These are phyloP conservation scores for Deilephila porcellus DNA, from an alignment of 2,888 invertebrate genomes.

Conservation along the genomic window DNA sequence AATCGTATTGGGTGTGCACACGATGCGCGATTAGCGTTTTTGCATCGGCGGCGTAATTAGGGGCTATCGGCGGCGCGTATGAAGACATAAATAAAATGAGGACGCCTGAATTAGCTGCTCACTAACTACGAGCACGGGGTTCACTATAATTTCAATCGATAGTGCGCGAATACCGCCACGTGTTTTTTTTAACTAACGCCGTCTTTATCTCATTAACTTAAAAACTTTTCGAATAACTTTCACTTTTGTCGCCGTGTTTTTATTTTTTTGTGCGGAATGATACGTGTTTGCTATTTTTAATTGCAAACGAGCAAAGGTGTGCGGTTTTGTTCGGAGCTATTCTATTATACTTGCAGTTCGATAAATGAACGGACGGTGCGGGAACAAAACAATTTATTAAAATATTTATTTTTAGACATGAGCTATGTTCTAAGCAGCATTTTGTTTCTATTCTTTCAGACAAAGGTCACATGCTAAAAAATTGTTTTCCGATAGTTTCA, in stretches of 20 bases:
- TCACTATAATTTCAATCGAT: conserved; percentile 73
- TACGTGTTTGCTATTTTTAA: conserved; percentile 6
- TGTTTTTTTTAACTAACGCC: conserved; percentile 50
- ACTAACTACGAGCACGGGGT: conserved; percentile 56
- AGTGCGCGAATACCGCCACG: conserved; percentile 47
- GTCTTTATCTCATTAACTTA: conserved; percentile 34
- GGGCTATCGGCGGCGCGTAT: conserved; percentile 82
- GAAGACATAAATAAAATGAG: conserved; percentile 83
- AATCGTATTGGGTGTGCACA: conserved; percentile 50
- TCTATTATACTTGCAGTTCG: neutral
- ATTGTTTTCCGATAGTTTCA: too few relatives aligned
- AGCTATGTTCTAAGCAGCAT: too few relatives aligned
- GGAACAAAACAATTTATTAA: too few relatives aligned
- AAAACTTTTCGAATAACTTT: conserved; percentile 24
- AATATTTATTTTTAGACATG: too few relatives aligned
- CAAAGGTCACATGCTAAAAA: too few relatives aligned
- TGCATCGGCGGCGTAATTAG: conserved; percentile 80
- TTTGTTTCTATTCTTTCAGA: too few relatives aligned
- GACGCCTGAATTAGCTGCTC: conserved; percentile 72
- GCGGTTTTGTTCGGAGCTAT: neutral
- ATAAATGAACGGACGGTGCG: too few relatives aligned
- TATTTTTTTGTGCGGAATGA: neutral
- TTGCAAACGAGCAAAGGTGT: neutral
- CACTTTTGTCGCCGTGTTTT: neutral
- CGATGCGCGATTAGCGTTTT: conserved; percentile 83